Base-by-base conservation (phyloP, 1,140 invertebrate species). In the Phenacoccus solenopsis region DNA sequence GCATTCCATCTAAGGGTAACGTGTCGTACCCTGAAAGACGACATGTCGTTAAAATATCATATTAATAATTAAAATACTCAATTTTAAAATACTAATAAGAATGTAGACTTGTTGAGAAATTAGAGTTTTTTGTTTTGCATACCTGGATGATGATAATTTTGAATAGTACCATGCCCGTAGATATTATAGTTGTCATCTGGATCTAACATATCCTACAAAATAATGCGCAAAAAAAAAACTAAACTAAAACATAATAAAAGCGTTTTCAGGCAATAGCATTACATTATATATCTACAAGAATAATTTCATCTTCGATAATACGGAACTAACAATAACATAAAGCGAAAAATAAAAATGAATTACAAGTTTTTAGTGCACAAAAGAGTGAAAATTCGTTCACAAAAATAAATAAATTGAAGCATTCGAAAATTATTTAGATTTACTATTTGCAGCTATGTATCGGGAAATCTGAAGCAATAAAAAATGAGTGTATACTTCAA, bases 1-100 rank as follows among this genome's bases (percentile, higher is more conserved):
- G 91, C 91, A 96, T 93, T 72, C 90, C 92, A 83, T 94, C 91
- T 90, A 95, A 90, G 85, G 93, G 94, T 86, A 95, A 88, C 86
- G 93, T 90, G 85, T 95, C 93, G 89, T 94, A 95, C 84, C 92
- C 93, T 93, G 81, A n/a, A 61, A 59, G 20, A 59, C 4, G 20
- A n/a, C n/a, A n/a, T n/a, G n/a, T n/a, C n/a, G n/a, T n/a, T n/a
- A n/a, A n/a, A n/a, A n/a, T n/a, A n/a, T n/a, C n/a, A n/a, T n/a
- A 22, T 64, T 64, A 27, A 9, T 64, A 3, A 20, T 10, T 64
- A 22, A 64, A 64, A 27, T 24, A 5, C 25, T 22, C 10, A 27
- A 22, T 24, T 24, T 20, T 16, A 64, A 4, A 20, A 25, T 59
- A 9, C 56, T 20, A 20, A 59, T 20, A n/a, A 7, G 56, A 16